Percentiles rank a stretch among this genome's conserved stretches.
Evolutionary conservation across 2,113 vertebrate genomes (phyloP).

Genomic region (Phalacrocorax carbo): DNA sequence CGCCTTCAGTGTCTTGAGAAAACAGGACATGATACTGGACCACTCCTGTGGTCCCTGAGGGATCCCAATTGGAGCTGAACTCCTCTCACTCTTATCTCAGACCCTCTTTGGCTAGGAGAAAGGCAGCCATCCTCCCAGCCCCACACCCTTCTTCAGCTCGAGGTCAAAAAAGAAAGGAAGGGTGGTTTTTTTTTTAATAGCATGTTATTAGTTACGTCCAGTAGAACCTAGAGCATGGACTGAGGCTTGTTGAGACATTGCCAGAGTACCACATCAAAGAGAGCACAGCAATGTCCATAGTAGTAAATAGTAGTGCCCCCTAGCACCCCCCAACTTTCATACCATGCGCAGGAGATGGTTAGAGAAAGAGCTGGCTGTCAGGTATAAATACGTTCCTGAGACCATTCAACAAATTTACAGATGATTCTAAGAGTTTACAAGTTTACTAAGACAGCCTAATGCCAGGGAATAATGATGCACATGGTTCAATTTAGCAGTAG

Average conservation of each 20-base stretch:
- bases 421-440: background rate
- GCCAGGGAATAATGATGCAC: background rate
- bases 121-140: background rate
- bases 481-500: background rate
- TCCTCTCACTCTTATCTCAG: background rate
- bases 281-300: background rate
- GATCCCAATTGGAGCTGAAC: background rate
- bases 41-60: background rate
- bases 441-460: background rate
- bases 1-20: background rate
- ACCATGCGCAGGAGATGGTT: background rate
- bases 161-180: background rate
- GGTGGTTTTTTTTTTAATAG: background rate
- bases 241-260: background rate
- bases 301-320: background rate
- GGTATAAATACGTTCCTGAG: background rate
- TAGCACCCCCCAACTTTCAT: background rate
- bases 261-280: background rate
- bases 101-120: background rate
- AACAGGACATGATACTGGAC: background rate
- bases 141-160: rapidly evolving
- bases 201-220: background rate
- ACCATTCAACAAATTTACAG: background rate
- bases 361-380: background rate
- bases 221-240: background rate